Percentiles rank a stretch among this genome's conserved stretches.
Evolutionary conservation across 2,888 invertebrate genomes (phyloP).

Genomic region (Nesidiocoris tenuis): DNA sequence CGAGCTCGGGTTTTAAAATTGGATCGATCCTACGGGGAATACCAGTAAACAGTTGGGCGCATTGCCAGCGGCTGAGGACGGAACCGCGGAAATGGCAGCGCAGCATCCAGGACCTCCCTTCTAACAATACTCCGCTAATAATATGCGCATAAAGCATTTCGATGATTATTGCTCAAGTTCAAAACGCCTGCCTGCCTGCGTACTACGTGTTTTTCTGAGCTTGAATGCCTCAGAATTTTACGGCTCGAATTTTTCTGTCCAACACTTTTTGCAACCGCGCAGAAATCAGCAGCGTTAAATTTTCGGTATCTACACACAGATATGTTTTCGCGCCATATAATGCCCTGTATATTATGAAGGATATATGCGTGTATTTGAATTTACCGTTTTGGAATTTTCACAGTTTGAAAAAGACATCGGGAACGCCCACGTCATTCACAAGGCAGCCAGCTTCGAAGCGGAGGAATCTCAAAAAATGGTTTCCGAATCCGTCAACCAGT

Average conservation of each 20-base stretch:
- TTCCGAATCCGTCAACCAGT: slow-evolving; percentile 47
- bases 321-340: too few relatives aligned
- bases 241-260: too few relatives aligned
- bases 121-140: slow-evolving; percentile 26
- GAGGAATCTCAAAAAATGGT: slow-evolving; percentile 47
- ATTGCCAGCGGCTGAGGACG: slow-evolving; percentile 2
- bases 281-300: too few relatives aligned
- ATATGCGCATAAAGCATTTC: not conserved
- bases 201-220: too few relatives aligned
- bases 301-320: too few relatives aligned
- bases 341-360: too few relatives aligned
- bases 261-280: too few relatives aligned
- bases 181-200: too few relatives aligned
- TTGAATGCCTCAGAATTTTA: too few relatives aligned
- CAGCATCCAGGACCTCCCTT: not conserved
- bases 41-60: slow-evolving; percentile 8
- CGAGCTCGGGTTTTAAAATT: slow-evolving; percentile 26
- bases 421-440: slow-evolving; percentile 45
- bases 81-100: slow-evolving; percentile 13
- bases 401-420: slow-evolving; percentile 49
- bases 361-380: too few relatives aligned
- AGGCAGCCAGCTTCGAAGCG: slow-evolving; percentile 46
- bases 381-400: not conserved
- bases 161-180: slow-evolving; percentile 19
- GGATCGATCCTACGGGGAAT: slow-evolving; percentile 29